A percentile compares a stretch with the other conserved stretches of the same genome.
Evolutionary conservation across 2,888 invertebrate genomes (phyloP).

Genomic region (Parnassius smintheus): DNA sequence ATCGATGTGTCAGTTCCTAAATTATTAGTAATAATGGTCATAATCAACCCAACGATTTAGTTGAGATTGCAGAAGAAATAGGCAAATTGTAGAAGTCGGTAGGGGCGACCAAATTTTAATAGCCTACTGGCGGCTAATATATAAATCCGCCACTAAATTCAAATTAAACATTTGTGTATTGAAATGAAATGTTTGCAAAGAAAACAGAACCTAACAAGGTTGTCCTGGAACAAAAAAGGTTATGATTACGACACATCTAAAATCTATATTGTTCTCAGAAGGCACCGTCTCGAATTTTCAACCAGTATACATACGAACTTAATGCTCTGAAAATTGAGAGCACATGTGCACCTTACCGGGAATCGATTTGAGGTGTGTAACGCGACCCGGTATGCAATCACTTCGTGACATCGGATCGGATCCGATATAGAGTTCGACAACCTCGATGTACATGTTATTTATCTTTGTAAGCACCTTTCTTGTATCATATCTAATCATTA

Average conservation of each 20-base stretch:
- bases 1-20: too few species aligned
- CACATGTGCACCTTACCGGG: constrained; percentile 32
- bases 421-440: constrained; percentile 16
- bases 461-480: too few species aligned
- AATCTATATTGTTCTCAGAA: constrained; percentile 43
- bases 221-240: constrained; percentile 8
- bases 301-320: constrained; percentile 14
- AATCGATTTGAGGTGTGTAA: constrained; percentile 37
- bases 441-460: constrained; percentile 8
- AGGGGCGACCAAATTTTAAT: too few species aligned
- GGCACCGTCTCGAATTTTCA: constrained; percentile 15
- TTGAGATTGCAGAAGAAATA: too few species aligned
- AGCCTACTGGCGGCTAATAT: too few species aligned
- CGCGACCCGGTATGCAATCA: constrained; percentile 29
- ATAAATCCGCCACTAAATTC: too few species aligned
- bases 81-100: too few species aligned
- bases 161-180: too few species aligned
- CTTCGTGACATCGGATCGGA: constrained; percentile 19
- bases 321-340: constrained; percentile 8
- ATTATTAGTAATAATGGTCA: too few species aligned
- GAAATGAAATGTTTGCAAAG: not conserved
- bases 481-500: too few species aligned
- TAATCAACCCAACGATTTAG: too few species aligned
- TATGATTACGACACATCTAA: constrained; percentile 29
- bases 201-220: not conserved